Percentiles rank a stretch among this genome's conserved stretches.
Conservation (phyloP, 2,113 vertebrate species). For the Lathamus discolor region DNA sequence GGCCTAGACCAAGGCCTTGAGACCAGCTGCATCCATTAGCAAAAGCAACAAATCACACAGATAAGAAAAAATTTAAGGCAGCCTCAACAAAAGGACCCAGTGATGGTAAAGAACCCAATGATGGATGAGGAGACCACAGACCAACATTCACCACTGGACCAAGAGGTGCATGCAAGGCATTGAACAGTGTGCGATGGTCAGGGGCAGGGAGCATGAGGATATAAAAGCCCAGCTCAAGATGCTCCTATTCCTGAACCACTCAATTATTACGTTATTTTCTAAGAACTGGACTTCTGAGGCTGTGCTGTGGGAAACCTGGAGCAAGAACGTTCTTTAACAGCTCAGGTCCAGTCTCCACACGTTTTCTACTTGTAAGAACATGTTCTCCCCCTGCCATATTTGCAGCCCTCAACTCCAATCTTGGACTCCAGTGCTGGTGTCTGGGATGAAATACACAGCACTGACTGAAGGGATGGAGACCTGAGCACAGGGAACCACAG, state of each 20-base stretch:
- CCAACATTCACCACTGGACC: background rate
- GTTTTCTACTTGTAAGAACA: background rate
- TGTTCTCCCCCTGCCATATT: background rate
- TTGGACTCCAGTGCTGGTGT: background rate
- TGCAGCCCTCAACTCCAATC: background rate
- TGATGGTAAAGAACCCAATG: background rate
- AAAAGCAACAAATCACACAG: background rate
- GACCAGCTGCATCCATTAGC: background rate
- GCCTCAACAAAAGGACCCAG: background rate
- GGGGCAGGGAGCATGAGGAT: background rate
- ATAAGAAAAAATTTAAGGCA: background rate
- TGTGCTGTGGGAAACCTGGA: background rate
- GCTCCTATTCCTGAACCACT: background rate
- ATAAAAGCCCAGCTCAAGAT: background rate
- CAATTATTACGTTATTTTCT: background rate
- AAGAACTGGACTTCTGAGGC: background rate
- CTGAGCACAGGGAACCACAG: background rate
- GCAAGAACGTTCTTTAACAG: background rate
- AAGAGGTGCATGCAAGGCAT: background rate
- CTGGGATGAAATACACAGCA: background rate
- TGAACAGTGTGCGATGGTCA: background rate
- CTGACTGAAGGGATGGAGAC: rapidly evolving
- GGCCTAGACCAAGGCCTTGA: background rate
- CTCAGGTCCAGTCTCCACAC: background rate
- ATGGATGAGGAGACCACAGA: background rate